Evolutionary conservation across 2,113 vertebrate genomes (phyloP).

Genomic region (Dolichallabes microphthalmus): DNA sequence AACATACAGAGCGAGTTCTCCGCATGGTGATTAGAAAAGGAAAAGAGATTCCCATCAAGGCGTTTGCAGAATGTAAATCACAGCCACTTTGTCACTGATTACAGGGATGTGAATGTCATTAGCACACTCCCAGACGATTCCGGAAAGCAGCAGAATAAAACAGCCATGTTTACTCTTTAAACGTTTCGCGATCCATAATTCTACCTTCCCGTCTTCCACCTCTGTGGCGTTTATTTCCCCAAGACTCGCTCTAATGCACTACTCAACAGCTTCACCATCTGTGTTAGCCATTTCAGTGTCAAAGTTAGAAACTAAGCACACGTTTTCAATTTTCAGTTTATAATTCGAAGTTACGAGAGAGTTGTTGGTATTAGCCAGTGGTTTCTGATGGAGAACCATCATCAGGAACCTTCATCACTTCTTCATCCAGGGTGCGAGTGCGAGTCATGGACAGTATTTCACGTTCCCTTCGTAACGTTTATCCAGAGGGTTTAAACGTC

Average conservation of each 20-base stretch:
- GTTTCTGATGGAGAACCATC: too few species aligned
- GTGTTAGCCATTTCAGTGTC: neutral
- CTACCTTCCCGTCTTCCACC: neutral
- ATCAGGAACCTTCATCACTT: too few species aligned
- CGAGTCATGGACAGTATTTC: too few species aligned
- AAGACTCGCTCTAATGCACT: neutral
- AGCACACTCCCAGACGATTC: neutral
- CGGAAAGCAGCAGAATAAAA: neutral
- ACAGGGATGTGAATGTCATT: conserved; percentile 45
- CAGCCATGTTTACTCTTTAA: neutral
- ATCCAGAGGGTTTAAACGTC: too few species aligned
- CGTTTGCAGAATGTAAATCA: conserved; percentile 40
- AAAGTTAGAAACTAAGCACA: neutral
- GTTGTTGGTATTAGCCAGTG: neutral
- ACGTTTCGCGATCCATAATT: neutral
- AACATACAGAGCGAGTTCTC: conserved; percentile 49
- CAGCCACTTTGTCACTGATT: conserved; percentile 33
- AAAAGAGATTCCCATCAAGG: conserved; percentile 32
- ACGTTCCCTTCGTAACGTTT: too few species aligned
- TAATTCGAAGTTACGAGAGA: neutral
- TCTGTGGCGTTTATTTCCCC: neutral
- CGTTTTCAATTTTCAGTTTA: neutral
- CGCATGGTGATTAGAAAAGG: conserved; percentile 44
- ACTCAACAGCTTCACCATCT: too few species aligned
- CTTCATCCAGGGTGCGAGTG: too few species aligned